These are phyloP conservation scores for Caenorhabditis japonica DNA, from an alignment of 2,888 invertebrate species.

Conservation along the genomic window DNA sequence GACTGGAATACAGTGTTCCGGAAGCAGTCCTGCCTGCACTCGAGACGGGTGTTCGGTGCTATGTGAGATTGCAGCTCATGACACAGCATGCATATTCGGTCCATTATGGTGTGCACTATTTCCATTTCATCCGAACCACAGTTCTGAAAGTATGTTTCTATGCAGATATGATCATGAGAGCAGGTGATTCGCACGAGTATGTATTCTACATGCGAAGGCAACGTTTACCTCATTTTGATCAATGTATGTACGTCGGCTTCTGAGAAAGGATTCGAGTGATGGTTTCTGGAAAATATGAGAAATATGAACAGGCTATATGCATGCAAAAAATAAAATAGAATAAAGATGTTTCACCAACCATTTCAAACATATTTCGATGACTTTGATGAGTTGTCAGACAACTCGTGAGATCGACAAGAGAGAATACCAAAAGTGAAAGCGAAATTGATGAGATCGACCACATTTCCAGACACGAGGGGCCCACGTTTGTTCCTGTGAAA, in stretches of 20 bases:
- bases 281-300: not conserved
- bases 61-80: slow-evolving; percentile 61
- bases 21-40: slow-evolving; percentile 54
- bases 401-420: not conserved
- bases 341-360: no score
- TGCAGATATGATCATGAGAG: no score
- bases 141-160: slow-evolving; percentile 46
- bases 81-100: slow-evolving; percentile 62
- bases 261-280: not conserved
- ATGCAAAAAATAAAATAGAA: no score
- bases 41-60: slow-evolving; percentile 52
- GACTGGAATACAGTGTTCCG: slow-evolving; percentile 37
- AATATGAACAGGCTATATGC: not conserved
- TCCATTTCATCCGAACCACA: slow-evolving; percentile 44
- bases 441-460: slow-evolving; percentile 10
- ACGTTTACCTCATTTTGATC: slow-evolving; percentile 30
- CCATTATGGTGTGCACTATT: slow-evolving; percentile 61
- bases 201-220: no score
- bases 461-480: slow-evolving; percentile 34
- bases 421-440: not conserved
- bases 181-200: slow-evolving; percentile 23
- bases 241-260: slow-evolving; percentile 27
- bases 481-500: slow-evolving; percentile 37
- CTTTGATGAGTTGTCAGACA: slow-evolving; percentile 9
- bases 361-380: not conserved